Evolutionary conservation across 2,888 invertebrate genomes (phyloP), one percentile per base, ranked within the genome.

Genomic region (Ochlodes sylvanus): DNA sequence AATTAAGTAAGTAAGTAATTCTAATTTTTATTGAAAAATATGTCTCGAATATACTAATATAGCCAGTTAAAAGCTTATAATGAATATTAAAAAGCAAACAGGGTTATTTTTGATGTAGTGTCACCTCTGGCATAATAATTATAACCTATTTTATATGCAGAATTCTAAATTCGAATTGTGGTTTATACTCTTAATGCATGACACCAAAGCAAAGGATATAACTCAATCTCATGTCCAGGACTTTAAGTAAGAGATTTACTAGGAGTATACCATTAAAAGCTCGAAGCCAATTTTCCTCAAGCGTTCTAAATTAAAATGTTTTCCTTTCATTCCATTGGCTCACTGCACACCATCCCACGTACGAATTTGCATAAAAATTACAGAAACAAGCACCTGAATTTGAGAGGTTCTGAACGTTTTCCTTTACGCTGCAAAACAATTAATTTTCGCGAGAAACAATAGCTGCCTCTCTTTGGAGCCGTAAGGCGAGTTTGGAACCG

Each of bases 401-500:
- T 67, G 55, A 61, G 67, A 61, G 61, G 52, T 61, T 58, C 34
- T 55, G 44, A 60, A 67, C 60, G 66, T 19, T 60, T 67, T 60
- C 66, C 60, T 67, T 61, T 67, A 32, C 54, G 54, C 66, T 67
- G 60, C 42, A 63, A 68, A 68, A 68, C 62, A 68, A 63, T 68
- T 68, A 68, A 68, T 68, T 68, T 68, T 63, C 63, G 61, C 62
- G 50, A 58, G 55, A 32, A 57, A 66, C 69, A 63, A 58, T 63
- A 44, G 63, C 63, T 61, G 72, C 65, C 61, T 74, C 75, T 54
- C 21, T 52, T 57, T 55, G 63, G 64, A 47, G 38, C 38, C 41
- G 58, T 85, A 85, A 80, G 86, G 82, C 79, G 73, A 82, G 75
- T 85, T 87, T 87, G 75, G 76, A 79, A 79, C 79, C 76, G 78